Evolutionary conservation across 2,888 invertebrate genomes (phyloP), one percentile per base, ranked within the genome.

Genomic region (Xylota sylvarum): DNA sequence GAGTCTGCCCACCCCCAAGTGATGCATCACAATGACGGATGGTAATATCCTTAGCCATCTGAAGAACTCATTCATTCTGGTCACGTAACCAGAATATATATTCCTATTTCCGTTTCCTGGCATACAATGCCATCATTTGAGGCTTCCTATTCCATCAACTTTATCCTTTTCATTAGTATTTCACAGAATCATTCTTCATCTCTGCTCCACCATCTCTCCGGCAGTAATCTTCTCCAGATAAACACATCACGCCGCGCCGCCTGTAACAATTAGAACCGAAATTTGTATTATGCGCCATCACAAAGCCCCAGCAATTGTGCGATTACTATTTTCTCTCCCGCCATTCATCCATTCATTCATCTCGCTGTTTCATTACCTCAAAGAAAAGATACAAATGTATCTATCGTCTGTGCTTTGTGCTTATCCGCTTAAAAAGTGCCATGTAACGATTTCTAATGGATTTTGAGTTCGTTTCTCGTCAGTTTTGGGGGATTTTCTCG

Each of bases 201-300:
- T n/a, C n/a, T 55, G 6, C 9, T 23, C 43, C 19, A 10, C 30
- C 30, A 14, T 1, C 14, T 1, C 14, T 27, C 48, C 1, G 4
- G 35, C 46, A 43, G 10, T 12, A 62, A 40, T 73, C 52, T 10
- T 23, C 37, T n/a, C 37, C 10, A 58, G 37, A 73, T 48, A 52
- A 76, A 73, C 14, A 74, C 76, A 48, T 69, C 78, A 73, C 56
- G 56, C n/a, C n/a, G n/a, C n/a, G n/a, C n/a, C n/a, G n/a, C 48
- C 62, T 52, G 64, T 76, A 85, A 80, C 84, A 85, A 85, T 85
- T 85, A 85, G 76, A 80, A 85, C 14, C 64, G 60, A 80, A 80
- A 85, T 85, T 85, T 85, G 74, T 85, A 80, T 80, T 85, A 80
- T 85, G 64, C 69, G 56, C 58, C 64, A 76, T 32, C 76, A 85